These are phyloP conservation scores for Allolobophora icterica DNA, from an alignment of 2,888 invertebrate species.

Conservation along the genomic window DNA sequence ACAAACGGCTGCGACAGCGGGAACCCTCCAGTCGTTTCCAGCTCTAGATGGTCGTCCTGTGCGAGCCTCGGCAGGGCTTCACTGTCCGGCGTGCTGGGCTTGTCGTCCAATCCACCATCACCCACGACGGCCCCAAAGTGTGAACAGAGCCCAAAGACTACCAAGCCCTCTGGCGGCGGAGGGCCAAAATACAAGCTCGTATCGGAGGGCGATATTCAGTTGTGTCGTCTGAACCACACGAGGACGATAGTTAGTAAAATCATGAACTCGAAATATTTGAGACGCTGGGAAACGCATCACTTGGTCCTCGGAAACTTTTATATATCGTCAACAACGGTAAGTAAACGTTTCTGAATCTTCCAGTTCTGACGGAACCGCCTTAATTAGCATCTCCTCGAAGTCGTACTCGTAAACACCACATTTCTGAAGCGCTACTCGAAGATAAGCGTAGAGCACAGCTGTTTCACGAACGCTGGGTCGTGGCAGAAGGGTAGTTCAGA, in stretches of 20 bases:
- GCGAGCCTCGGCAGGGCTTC: neutral
- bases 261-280: slow-evolving; percentile 77
- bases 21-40: neutral
- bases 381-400: too few species aligned
- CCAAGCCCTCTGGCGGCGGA: neutral
- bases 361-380: too few species aligned
- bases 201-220: slow-evolving; percentile 76
- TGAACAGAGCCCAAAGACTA: neutral
- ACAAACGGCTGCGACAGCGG: neutral
- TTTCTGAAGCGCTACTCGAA: too few species aligned
- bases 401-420: too few species aligned
- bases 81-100: neutral
- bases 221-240: slow-evolving; percentile 80
- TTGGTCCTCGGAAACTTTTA: slow-evolving; percentile 75
- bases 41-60: slow-evolving; percentile 18
- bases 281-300: slow-evolving; percentile 80
- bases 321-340: slow-evolving; percentile 78
- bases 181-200: slow-evolving; percentile 72
- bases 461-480: too few species aligned
- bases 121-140: neutral
- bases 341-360: slow-evolving; percentile 54
- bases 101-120: neutral
- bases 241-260: slow-evolving; percentile 81
- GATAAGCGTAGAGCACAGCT: too few species aligned
- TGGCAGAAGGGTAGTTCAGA: too few species aligned